phyloP scores from a whole-genome alignment of 2,113 vertebrate genomes.

The Artemisiospiza belli region DNA sequence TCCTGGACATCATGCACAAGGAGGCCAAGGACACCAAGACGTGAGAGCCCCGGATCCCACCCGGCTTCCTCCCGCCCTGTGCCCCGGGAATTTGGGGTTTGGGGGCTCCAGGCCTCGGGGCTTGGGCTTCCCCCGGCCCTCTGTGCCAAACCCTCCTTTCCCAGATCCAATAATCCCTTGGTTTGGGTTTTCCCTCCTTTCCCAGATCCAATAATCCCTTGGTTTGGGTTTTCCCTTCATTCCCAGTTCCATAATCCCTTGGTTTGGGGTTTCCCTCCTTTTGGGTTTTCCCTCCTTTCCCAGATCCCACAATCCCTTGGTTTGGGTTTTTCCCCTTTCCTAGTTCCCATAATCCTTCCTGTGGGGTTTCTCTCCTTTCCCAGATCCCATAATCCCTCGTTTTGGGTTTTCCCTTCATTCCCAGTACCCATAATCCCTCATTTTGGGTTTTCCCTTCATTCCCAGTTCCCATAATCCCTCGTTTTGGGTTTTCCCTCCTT shows the following conservation, averaged over 20 bases:
- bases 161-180: fast-evolving
- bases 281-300: neutral
- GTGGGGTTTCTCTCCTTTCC: neutral
- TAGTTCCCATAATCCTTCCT: neutral
- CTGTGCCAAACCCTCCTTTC: neutral
- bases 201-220: fast-evolving
- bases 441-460: neutral
- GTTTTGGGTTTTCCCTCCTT: no score
- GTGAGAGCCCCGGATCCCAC: conserved; percentile 61
- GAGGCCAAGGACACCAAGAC: conserved; percentile 97
- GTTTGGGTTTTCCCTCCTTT: neutral
- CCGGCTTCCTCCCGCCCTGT: fast-evolving
- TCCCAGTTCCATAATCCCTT: no score
- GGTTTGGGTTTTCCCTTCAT: neutral
- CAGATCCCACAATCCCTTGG: fast-evolving
- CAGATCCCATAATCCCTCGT: neutral
- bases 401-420: neutral
- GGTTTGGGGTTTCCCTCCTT: no score
- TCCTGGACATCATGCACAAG: conserved; percentile 96
- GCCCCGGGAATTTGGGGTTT: neutral
- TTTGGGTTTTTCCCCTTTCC: neutral
- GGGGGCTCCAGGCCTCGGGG: no score
- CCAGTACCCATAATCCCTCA: neutral
- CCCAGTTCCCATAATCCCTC: no score
- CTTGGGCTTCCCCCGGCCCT: neutral